Conservation (phyloP, 2,888 invertebrate species). For the Thereva nobilitata region DNA sequence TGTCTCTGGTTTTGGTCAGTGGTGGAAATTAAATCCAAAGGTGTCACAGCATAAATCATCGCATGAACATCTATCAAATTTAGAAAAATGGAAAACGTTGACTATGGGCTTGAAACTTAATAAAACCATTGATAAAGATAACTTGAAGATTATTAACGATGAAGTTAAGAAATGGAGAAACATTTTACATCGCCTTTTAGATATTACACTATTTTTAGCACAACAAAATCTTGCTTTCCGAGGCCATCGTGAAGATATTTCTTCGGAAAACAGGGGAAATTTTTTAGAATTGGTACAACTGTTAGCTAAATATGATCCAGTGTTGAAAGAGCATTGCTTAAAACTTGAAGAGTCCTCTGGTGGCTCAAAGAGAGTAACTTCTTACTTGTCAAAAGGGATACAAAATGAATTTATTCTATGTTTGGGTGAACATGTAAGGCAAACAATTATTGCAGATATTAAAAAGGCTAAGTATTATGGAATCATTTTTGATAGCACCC, state of each 20-base stretch:
- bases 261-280: too few species aligned
- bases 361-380: slow-evolving; percentile 29
- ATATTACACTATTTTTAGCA: slow-evolving; percentile 27
- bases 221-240: slow-evolving; percentile 25
- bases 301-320: slow-evolving; percentile 32
- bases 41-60: slow-evolving; percentile 9
- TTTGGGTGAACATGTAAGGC: slow-evolving; percentile 33
- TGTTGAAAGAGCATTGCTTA: slow-evolving; percentile 20
- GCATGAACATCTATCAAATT: slow-evolving; percentile 13
- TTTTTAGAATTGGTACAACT: too few species aligned
- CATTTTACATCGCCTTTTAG: slow-evolving; percentile 21
- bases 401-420: slow-evolving; percentile 30
- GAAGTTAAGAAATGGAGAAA: slow-evolving; percentile 12
- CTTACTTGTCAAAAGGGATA: slow-evolving; percentile 28
- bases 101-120: background rate
- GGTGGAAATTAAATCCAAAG: slow-evolving; percentile 18
- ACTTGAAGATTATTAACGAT: background rate
- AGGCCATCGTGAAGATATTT: slow-evolving; percentile 25
- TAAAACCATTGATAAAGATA: slow-evolving; percentile 2
- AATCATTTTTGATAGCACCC: slow-evolving; percentile 21
- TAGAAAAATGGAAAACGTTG: slow-evolving; percentile 19
- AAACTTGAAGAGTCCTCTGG: slow-evolving; percentile 27
- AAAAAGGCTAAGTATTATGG: slow-evolving; percentile 24
- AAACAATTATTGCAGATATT: slow-evolving; percentile 21
- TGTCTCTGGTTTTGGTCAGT: slow-evolving; percentile 5